Percentiles rank a stretch among this genome's conserved stretches.
Conservation (phyloP, 2,888 invertebrate species). For the Julus scanicus region DNA sequence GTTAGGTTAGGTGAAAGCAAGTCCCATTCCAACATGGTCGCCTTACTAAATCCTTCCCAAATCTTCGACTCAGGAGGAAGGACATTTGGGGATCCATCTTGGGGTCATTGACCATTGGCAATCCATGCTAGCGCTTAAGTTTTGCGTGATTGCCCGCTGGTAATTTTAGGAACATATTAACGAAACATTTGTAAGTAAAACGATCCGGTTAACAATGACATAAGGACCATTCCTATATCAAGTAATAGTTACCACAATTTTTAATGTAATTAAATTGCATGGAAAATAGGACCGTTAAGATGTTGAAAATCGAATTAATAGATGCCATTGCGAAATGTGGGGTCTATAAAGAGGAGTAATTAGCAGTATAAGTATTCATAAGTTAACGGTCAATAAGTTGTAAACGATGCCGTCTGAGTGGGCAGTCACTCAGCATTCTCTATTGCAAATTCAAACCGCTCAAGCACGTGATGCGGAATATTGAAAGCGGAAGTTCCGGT, state of each 20-base stretch:
- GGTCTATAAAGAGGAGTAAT: not conserved
- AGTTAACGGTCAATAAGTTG: not conserved
- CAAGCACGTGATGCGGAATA: not conserved
- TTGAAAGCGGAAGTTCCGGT: not conserved
- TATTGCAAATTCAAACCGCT: not conserved
- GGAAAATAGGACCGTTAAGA: no score
- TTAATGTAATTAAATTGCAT: no score
- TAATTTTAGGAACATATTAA: not conserved
- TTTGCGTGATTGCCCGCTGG: slow-evolving; percentile 12
- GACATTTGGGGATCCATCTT: not conserved
- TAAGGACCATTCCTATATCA: no score
- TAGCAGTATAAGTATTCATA: not conserved
- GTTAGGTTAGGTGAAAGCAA: no score
- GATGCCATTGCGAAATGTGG: no score
- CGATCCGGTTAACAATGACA: no score
- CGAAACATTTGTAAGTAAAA: not conserved
- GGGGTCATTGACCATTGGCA: not conserved
- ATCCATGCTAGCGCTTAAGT: not conserved
- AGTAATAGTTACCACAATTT: no score
- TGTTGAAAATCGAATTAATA: no score
- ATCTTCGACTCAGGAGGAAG: not conserved
- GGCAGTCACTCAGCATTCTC: not conserved
- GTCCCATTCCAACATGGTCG: no score
- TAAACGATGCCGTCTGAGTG: not conserved
- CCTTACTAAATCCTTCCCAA: no score